These are phyloP conservation scores for Coelinius sp. DNA, from an alignment of 2,888 invertebrate species.

Conservation along the genomic window DNA sequence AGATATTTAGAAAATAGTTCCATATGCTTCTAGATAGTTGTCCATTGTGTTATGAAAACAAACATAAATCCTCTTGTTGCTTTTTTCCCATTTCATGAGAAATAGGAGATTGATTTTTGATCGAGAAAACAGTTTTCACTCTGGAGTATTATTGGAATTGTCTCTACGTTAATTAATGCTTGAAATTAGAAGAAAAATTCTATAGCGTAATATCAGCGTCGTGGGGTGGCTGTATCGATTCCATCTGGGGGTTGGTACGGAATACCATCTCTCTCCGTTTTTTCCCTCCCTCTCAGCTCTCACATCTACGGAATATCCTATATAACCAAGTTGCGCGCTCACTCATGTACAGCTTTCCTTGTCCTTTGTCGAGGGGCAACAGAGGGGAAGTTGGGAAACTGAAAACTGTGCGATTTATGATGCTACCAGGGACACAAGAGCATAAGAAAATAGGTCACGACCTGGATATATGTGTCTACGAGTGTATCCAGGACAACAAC, in stretches of 20 bases:
- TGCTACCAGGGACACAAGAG: slow-evolving; percentile 23
- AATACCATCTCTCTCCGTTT: slow-evolving; percentile 30
- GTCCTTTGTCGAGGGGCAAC: background rate
- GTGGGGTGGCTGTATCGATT: slow-evolving; percentile 57
- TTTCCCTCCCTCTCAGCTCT: slow-evolving; percentile 36
- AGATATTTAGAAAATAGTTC: background rate
- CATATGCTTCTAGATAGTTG: background rate
- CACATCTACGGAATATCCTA: slow-evolving; percentile 4
- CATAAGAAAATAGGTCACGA: slow-evolving; percentile 44
- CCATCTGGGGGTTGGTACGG: slow-evolving; percentile 52
- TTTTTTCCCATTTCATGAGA: too few species aligned
- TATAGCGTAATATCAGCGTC: slow-evolving; percentile 49
- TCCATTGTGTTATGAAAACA: background rate
- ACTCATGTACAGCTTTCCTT: background rate
- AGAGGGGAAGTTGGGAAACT: slow-evolving; percentile 18
- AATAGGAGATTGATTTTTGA: background rate
- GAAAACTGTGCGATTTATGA: slow-evolving; percentile 41
- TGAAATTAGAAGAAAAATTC: background rate
- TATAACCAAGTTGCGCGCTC: slow-evolving; percentile 15
- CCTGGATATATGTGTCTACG: slow-evolving; percentile 40
- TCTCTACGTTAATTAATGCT: background rate
- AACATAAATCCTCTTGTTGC: background rate
- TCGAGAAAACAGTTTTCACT: background rate
- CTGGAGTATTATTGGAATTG: too few species aligned
- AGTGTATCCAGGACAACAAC: background rate